phyloP scores from a whole-genome alignment of 2,888 invertebrate genomes.

The Callimorpha dominula region DNA sequence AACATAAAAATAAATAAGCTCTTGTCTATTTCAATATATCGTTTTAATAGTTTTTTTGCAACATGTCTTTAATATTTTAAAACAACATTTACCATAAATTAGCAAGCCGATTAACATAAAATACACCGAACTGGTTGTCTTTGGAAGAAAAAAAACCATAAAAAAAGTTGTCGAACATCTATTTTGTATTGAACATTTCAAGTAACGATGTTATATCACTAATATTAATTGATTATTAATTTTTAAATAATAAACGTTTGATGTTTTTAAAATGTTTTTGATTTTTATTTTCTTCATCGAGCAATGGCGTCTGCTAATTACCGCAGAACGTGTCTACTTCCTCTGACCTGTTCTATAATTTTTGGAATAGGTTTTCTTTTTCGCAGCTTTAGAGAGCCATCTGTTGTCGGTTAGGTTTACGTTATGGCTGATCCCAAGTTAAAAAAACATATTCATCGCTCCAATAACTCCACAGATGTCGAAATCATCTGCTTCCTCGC shows the following conservation, averaged over 20 bases:
- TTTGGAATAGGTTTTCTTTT: no score
- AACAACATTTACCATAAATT: conserved; percentile 42
- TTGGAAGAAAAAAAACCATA: conserved; percentile 17
- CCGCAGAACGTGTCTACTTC: not conserved
- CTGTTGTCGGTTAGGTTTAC: no score
- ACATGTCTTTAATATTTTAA: conserved; percentile 32
- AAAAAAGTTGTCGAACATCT: conserved; percentile 35
- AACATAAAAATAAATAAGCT: conserved; percentile 20
- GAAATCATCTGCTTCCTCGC: no score
- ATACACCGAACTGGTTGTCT: conserved; percentile 25
- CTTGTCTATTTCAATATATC: conserved; percentile 20
- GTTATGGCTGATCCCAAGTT: no score
- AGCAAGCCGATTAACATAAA: conserved; percentile 36
- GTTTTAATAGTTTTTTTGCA: conserved; percentile 31
- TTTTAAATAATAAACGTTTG: conserved; percentile 1
- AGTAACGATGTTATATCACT: conserved; percentile 6
- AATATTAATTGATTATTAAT: conserved; percentile 8
- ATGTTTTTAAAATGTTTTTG: not conserved
- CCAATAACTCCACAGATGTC: no score
- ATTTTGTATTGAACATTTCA: conserved; percentile 20
- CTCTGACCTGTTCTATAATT: no score
- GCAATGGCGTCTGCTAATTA: not conserved
- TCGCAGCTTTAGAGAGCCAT: no score
- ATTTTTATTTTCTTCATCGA: not conserved
- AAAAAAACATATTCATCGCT: no score